Evolutionary conservation across 53 echinoderm and acorn worm species (phyloP), one percentile per base, ranked within the genome.

Genomic region (Echinometra lucunter): DNA sequence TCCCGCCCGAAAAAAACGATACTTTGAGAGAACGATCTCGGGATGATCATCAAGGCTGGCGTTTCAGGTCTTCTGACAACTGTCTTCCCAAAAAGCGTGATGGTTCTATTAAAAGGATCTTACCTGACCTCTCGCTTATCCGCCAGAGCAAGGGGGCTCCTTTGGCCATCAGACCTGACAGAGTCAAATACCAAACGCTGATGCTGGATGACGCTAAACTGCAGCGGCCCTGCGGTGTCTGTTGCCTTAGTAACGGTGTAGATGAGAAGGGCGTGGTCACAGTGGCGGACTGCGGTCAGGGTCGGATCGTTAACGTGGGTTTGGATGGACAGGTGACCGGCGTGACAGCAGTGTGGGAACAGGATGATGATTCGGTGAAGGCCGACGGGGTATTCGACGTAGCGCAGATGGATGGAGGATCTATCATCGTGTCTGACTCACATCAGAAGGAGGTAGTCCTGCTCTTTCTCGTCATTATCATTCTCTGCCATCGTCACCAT

Each of bases 331-430:
- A 37, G 19, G 56, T 80, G 37, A 58, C 58, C 4, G 23, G 47
- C 21, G 53, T 21, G 35, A 18, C 23, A 6, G 1, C 42, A 6
- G 93, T 93, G 18, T 93, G 78, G 93, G 57, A 55, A 1, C 81
- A 93, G 80, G 93, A 93, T 56, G 93, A 58, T 1, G 93, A 93
- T 1, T 78, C 93, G 18, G 93, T 42, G 18, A 93, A 93, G 80
- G 80, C 58, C n/a, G 57, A 93, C 0, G 93, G 93, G 32, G 93
- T 93, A 1, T 93, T 93, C 25, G 93, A 93, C 32, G 57, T 93
- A 5, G 53, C 93, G 2, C 35, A 37, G 28, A 80, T 21, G 6
- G 80, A 38, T 18, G 80, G 53, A 30, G 80, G 57, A 23, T 56
- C 34, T 55, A 13, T 78, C 18, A 25, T 80, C 58, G 75, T 93